These are phyloP conservation scores for Pogoniulus pusillus DNA, from an alignment of 2,797 vertebrate genomes.

Conservation along the genomic window DNA sequence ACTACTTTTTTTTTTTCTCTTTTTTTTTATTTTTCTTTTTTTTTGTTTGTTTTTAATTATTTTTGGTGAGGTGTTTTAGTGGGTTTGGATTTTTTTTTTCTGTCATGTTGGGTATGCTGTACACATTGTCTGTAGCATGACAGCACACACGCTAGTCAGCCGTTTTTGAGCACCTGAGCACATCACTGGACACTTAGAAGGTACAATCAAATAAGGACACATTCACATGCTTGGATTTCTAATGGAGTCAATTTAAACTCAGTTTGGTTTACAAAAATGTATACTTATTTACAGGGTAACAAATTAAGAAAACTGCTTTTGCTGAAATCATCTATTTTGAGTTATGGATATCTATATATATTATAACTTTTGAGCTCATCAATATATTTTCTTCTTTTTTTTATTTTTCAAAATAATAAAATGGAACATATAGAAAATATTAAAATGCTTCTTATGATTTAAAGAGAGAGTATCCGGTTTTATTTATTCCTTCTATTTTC, in stretches of 20 bases:
- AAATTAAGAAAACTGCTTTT: slow-evolving; percentile 84
- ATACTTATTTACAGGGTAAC: slow-evolving; percentile 92
- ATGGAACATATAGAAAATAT: slow-evolving; percentile 72
- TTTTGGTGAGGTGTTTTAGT: slow-evolving; percentile 67
- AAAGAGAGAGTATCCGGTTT: slow-evolving; percentile 77
- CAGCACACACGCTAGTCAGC: slow-evolving; percentile 82
- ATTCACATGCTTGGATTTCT: slow-evolving; percentile 92
- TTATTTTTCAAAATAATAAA: slow-evolving; percentile 57
- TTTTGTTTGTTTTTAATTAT: slow-evolving; percentile 66
- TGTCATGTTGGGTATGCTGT: slow-evolving; percentile 77
- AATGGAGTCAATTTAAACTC: slow-evolving; percentile 85
- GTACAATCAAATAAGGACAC: slow-evolving; percentile 82
- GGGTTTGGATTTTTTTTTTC: slow-evolving; percentile 70
- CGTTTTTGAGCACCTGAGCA: slow-evolving; percentile 82
- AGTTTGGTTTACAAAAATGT: slow-evolving; percentile 84
- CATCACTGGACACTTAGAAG: slow-evolving; percentile 85
- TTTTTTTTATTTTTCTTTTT: slow-evolving; percentile 67
- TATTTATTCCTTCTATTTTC: slow-evolving; percentile 59
- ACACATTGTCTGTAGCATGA: slow-evolving; percentile 79
- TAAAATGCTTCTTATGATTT: slow-evolving; percentile 65
- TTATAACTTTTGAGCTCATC: slow-evolving; percentile 76
- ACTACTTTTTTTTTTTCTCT: slow-evolving; percentile 68
- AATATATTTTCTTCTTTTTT: slow-evolving; percentile 65
- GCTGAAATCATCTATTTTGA: slow-evolving; percentile 78
- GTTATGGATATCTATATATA: slow-evolving; percentile 74